Base-by-base conservation (phyloP, 2,888 invertebrate genomes). In the Agriopis aurantiaria region DNA sequence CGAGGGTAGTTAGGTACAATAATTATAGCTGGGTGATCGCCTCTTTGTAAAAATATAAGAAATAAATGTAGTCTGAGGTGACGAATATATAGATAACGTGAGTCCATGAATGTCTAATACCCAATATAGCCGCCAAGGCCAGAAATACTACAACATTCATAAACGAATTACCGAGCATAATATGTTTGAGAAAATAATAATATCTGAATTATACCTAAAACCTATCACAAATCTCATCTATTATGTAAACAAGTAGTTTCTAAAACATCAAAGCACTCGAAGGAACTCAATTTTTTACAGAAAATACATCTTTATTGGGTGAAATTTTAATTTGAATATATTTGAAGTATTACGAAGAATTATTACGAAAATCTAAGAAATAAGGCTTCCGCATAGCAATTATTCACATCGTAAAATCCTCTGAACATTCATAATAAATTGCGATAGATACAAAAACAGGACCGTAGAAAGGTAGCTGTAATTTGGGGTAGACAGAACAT, bases 401-500 rank as follows among this genome's bases (percentile, higher is more conserved):
- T 70, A 70, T 70, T 70, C 66, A 66, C 66, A 58, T 58, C 41
- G 63, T 51, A 51, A 65, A 70, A 61, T 66, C 65, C 59, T 52
- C 49, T 11, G 49, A 63, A 59, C 70, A 63, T 66, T 48, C 66
- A 63, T 70, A 63, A 66, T 63, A 70, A 62, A 70, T 65, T 65
- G 61, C 56, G 55, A 69, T 65, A 69, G 69, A 69, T 59, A 61
- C 65, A 69, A 43, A 56, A 4, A 40, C 60, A 65, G 69, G 65
- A 58, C 41, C 14, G 57, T 11, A 51, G 11, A 11, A 10, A 65
- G 67, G 33, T 45, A 1, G 11, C 7, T 45, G 9, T 45, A 17
- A 43, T 43, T 45, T 57, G 11, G 45, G 45, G 57, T 3, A 10
- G 11, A 33, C 10, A 4, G 6, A 17, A n/a, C 12, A 49, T 33